Conservation (phyloP, 2,888 invertebrate species). For the Xestobium rufovillosum region DNA sequence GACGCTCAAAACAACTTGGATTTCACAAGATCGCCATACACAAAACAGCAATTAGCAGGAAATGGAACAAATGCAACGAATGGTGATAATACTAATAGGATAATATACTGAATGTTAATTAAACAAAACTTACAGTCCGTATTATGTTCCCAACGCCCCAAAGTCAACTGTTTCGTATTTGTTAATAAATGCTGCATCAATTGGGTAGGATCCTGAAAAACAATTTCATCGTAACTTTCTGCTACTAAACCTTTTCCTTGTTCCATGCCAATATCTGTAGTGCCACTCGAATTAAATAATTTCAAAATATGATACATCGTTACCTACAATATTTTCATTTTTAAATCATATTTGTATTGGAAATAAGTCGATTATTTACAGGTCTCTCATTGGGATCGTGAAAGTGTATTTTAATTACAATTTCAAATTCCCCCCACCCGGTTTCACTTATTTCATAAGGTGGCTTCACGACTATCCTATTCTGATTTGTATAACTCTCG, state of each 20-base stretch:
- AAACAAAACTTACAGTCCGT: conserved; percentile 66
- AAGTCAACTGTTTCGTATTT: conserved; percentile 64
- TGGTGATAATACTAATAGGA: neutral
- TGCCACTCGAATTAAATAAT: conserved; percentile 75
- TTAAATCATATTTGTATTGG: conserved; percentile 1
- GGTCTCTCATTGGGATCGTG: conserved; percentile 93
- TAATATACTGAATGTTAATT: conserved; percentile 1
- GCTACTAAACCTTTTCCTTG: conserved; percentile 73
- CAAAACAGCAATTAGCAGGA: too few species aligned
- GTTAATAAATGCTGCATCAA: conserved; percentile 84
- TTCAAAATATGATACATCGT: conserved; percentile 93
- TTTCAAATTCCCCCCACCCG: conserved; percentile 99
- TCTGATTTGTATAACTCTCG: conserved; percentile 93
- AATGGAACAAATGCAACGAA: too few species aligned
- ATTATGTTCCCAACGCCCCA: conserved; percentile 73
- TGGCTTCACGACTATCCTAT: conserved; percentile 86
- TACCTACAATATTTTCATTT: conserved; percentile 56
- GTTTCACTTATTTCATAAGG: conserved; percentile 98
- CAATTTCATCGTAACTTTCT: conserved; percentile 93
- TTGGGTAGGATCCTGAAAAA: conserved; percentile 85
- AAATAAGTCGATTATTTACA: conserved; percentile 55
- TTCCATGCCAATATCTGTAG: conserved; percentile 54
- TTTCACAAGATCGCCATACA: too few species aligned
- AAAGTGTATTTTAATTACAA: conserved; percentile 95
- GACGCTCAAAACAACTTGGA: neutral